phyloP scores from a whole-genome alignment of 2,797 vertebrate genomes.

The Furcifer pardalis region DNA sequence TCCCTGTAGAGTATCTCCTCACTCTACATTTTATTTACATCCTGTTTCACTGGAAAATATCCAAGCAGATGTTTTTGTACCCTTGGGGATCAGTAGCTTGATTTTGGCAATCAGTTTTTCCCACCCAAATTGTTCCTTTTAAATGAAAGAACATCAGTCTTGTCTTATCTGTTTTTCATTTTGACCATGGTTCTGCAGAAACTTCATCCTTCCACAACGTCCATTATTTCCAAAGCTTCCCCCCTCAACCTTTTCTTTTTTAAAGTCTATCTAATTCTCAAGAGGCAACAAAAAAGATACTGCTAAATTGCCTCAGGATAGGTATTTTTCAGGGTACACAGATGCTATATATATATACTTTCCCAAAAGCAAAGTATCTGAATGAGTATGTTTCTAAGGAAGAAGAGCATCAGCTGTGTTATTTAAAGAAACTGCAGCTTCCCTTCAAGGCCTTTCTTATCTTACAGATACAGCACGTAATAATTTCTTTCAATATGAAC shows the following conservation, averaged over 20 bases:
- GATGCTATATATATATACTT: slow-evolving; percentile 11
- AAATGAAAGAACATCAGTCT: background rate
- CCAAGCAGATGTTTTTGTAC: slow-evolving; percentile 13
- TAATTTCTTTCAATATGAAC: background rate
- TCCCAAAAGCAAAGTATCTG: slow-evolving; percentile 7
- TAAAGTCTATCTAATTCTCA: background rate
- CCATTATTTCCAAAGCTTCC: slow-evolving; percentile 24
- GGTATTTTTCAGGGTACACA: slow-evolving; percentile 5
- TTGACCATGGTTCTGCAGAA: background rate
- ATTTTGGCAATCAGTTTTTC: slow-evolving; percentile 6
- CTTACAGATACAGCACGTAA: background rate
- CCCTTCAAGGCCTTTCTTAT: background rate
- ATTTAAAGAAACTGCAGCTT: background rate
- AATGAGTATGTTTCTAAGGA: slow-evolving; percentile 33
- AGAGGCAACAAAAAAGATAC: slow-evolving; percentile 9
- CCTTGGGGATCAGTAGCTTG: background rate
- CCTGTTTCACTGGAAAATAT: slow-evolving; percentile 2
- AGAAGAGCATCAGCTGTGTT: background rate
- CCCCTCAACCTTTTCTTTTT: slow-evolving; percentile 18
- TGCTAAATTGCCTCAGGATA: slow-evolving; percentile 26
- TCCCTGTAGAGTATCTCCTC: background rate
- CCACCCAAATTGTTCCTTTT: background rate
- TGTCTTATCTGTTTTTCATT: slow-evolving; percentile 18
- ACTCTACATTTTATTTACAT: slow-evolving; percentile 25
- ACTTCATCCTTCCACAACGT: background rate